These are phyloP conservation scores for Petrocephalus zakoni DNA, from an alignment of 2,113 vertebrate genomes.

Conservation along the genomic window DNA sequence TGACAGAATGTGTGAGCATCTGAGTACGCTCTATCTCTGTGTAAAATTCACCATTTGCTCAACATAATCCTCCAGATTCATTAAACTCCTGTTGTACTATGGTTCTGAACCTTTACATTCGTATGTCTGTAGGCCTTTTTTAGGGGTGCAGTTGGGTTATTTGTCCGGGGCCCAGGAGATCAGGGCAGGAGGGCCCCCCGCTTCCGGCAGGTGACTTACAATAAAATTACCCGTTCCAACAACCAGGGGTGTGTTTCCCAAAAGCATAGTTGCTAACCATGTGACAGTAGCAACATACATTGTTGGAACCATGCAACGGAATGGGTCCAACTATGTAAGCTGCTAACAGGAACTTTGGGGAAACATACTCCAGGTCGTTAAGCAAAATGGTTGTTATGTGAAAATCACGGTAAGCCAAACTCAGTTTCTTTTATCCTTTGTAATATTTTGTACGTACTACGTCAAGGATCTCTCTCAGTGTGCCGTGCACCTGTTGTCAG, in stretches of 20 bases:
- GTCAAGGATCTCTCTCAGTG: neutral
- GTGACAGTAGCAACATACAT: neutral
- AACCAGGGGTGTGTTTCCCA: neutral
- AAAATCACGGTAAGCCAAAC: neutral
- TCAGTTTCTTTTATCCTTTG: neutral
- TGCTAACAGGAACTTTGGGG: neutral
- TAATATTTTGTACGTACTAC: neutral
- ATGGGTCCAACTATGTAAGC: neutral
- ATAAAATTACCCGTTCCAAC: neutral
- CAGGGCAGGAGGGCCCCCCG: neutral
- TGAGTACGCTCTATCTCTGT: neutral
- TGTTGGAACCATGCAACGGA: neutral
- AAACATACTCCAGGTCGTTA: neutral
- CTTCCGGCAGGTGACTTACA: neutral
- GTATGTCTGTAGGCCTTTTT: neutral
- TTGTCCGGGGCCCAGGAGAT: neutral
- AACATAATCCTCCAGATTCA: neutral
- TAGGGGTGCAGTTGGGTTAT: neutral
- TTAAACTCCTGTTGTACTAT: neutral
- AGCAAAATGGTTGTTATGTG: neutral
- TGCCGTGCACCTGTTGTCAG: neutral
- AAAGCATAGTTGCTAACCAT: neutral
- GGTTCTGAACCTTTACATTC: neutral
- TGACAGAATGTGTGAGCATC: conserved; percentile 8
- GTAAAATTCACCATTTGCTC: neutral